Conservation (phyloP, 2,888 invertebrate genomes). For the Lypha dubia region DNA sequence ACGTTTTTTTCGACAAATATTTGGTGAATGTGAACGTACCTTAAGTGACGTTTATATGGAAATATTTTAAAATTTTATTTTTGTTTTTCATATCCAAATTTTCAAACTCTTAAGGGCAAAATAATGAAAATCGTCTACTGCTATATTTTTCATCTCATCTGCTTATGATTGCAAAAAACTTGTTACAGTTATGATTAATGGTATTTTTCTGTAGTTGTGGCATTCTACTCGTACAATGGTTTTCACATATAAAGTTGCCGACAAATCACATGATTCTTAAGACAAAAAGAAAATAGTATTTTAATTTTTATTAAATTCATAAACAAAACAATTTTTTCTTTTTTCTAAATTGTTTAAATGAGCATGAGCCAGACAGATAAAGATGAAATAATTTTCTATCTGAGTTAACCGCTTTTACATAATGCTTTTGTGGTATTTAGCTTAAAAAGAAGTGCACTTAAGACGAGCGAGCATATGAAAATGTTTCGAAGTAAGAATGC, state of each 20-base stretch:
- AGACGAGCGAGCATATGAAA: not conserved
- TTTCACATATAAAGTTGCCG: constrained; percentile 64
- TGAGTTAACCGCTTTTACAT: not conserved
- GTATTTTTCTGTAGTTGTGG: constrained; percentile 57
- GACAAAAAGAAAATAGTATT: constrained; percentile 16
- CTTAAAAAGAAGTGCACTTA: not conserved
- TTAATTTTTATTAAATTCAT: constrained; percentile 48
- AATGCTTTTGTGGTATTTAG: not conserved
- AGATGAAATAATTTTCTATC: not conserved
- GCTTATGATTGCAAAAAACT: not conserved
- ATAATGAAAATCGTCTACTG: not conserved
- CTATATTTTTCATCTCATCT: constrained; percentile 21
- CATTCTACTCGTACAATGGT: constrained; percentile 38
- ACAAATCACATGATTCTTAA: constrained; percentile 58
- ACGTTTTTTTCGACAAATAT: too few relatives aligned
- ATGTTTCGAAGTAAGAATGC: not conserved
- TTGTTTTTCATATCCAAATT: too few relatives aligned
- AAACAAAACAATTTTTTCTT: constrained; percentile 28
- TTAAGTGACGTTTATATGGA: too few relatives aligned
- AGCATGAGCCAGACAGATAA: not conserved
- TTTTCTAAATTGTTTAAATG: constrained; percentile 12
- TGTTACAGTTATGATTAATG: constrained; percentile 57
- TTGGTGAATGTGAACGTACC: too few relatives aligned
- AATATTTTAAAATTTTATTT: too few relatives aligned
- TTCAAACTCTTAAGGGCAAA: too few relatives aligned